Evolutionary conservation across 2,113 vertebrate species (phyloP).

Genomic region (Grammomys dolichurus): DNA sequence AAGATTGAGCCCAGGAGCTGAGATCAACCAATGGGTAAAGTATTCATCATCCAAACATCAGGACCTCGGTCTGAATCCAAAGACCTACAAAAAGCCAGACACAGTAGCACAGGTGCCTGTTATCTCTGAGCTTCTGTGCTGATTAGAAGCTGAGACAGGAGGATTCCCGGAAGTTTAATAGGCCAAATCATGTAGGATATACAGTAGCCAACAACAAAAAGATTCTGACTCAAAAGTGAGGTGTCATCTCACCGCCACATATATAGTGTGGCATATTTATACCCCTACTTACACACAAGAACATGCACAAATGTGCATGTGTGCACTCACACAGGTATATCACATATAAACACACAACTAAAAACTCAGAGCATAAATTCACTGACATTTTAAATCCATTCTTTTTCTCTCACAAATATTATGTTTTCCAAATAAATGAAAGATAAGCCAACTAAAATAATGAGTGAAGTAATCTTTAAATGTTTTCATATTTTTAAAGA

Average conservation of each 20-base stretch:
- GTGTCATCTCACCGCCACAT: not conserved
- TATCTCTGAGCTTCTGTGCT: not conserved
- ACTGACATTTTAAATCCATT: not conserved
- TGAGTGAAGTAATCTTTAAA: not conserved
- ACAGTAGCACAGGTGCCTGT: too few relatives aligned
- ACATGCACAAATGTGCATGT: not conserved
- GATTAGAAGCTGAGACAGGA: not conserved
- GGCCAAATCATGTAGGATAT: too few relatives aligned
- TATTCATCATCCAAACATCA: not conserved
- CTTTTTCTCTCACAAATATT: conserved; percentile 1
- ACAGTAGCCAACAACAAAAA: not conserved
- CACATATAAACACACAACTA: not conserved
- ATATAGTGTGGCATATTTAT: not conserved
- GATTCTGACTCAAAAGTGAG: not conserved
- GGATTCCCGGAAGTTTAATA: not conserved
- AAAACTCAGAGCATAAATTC: not conserved
- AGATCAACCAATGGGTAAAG: not conserved
- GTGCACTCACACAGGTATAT: not conserved
- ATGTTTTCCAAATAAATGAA: conserved; percentile 39
- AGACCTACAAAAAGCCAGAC: not conserved
- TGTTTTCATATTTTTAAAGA: conserved; percentile 32
- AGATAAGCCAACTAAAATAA: conserved; percentile 33
- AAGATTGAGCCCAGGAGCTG: not conserved
- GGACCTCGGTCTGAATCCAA: not conserved
- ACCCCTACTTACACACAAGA: not conserved